Conservation (phyloP, 2,888 invertebrate species). For the Resseliella maxima region DNA sequence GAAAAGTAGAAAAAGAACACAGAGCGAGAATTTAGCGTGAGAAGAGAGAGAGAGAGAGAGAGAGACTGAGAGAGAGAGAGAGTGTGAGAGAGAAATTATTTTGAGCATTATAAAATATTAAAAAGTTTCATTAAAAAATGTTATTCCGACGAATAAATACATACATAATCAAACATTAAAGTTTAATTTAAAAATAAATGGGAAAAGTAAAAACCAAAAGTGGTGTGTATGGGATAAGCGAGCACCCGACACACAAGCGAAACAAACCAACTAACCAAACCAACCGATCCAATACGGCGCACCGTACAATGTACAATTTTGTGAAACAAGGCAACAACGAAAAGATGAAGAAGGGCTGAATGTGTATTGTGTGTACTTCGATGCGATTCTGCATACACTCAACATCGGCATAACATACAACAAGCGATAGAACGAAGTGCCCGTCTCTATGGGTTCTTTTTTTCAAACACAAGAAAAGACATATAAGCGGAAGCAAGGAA, state of each 20-base stretch:
- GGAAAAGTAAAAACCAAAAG: constrained; percentile 38
- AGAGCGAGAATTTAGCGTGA: background rate
- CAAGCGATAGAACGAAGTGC: background rate
- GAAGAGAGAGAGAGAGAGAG: background rate
- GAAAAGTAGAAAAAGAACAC: no score
- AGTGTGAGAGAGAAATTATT: background rate
- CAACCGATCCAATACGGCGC: background rate
- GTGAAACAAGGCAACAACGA: no score
- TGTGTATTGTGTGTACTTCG: background rate
- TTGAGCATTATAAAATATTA: constrained; percentile 53
- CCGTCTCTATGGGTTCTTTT: background rate
- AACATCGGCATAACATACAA: background rate
- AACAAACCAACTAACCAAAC: background rate
- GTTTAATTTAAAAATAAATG: constrained; percentile 52
- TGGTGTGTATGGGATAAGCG: constrained; percentile 6
- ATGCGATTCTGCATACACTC: background rate
- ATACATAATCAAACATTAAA: constrained; percentile 54
- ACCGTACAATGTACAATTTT: background rate
- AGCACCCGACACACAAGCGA: background rate
- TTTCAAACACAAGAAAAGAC: background rate
- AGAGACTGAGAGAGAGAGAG: background rate
- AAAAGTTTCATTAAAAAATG: constrained; percentile 51
- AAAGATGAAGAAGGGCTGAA: background rate
- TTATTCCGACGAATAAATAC: constrained; percentile 53
- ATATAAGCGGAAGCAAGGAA: constrained; percentile 24